Percentiles rank a stretch among this genome's conserved stretches.
These are phyloP conservation scores for Meloidogyne floridensis DNA, from an alignment of 1,140 invertebrate genomes.

Conservation along the genomic window DNA sequence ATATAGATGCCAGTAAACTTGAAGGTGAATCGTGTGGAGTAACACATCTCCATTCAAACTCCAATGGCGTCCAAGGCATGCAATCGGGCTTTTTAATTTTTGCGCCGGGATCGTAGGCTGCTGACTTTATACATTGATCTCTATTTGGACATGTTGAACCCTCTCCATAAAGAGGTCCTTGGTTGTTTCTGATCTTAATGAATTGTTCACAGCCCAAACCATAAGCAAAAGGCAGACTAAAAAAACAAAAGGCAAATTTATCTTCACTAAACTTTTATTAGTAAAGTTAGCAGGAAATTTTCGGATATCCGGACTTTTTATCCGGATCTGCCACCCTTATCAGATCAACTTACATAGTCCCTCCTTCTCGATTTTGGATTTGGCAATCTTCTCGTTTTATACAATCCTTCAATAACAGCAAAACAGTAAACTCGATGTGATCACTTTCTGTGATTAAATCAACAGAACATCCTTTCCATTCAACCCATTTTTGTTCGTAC, in stretches of 20 bases:
- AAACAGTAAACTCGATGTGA: background rate
- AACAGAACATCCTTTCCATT: background rate
- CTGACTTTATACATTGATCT: background rate
- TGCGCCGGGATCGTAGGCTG: background rate
- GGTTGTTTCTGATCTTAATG: background rate
- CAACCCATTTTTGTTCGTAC: background rate
- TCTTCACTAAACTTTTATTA: background rate
- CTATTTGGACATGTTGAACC: background rate
- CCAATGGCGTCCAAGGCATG: background rate
- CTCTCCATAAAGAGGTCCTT: conserved; percentile 4
- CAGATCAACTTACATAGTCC: background rate
- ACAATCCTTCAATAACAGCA: background rate
- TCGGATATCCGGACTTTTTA: too few relatives aligned
- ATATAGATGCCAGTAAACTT: background rate
- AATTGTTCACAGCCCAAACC: background rate
- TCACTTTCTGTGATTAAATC: background rate
- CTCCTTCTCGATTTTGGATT: background rate
- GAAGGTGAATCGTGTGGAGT: background rate
- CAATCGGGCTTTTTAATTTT: background rate
- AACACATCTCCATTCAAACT: background rate
- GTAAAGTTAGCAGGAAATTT: too few relatives aligned
- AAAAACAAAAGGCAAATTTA: background rate
- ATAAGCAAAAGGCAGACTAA: background rate
- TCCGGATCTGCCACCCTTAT: too few relatives aligned
- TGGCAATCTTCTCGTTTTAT: background rate